These are phyloP conservation scores for Melanotaenia pygmaea DNA, from an alignment of 2,797 vertebrate species.

Conservation along the genomic window DNA sequence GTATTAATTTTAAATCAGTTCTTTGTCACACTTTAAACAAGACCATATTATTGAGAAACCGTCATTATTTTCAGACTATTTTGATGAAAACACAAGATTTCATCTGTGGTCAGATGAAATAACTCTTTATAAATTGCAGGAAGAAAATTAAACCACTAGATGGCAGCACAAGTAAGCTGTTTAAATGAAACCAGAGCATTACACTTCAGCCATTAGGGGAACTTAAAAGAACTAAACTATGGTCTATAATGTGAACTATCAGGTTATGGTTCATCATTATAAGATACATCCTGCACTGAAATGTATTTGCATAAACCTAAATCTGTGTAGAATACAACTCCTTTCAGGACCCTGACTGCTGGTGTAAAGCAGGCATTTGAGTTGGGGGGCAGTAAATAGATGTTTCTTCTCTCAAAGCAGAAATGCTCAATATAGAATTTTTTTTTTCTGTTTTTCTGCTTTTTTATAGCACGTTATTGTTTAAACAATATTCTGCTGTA, in stretches of 20 bases:
- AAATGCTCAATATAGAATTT: no score
- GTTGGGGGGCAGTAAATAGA: not conserved
- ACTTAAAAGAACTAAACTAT: not conserved
- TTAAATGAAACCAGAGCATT: not conserved
- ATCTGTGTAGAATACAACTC: not conserved
- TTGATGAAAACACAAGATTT: no score
- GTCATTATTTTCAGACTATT: no score
- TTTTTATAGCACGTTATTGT: no score
- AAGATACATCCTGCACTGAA: not conserved
- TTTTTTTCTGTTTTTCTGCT: no score
- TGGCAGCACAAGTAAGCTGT: not conserved
- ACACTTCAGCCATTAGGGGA: not conserved
- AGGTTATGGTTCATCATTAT: not conserved
- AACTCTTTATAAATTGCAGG: not conserved
- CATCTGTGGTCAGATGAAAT: no score
- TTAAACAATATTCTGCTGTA: no score
- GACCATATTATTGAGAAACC: no score
- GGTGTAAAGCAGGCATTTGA: not conserved
- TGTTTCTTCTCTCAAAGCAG: no score
- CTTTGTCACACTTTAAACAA: no score
- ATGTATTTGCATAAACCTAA: not conserved
- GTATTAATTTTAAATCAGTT: no score
- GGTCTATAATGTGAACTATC: not conserved
- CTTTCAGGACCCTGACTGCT: not conserved
- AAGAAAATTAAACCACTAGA: not conserved